Conservation (phyloP, 2,113 vertebrate genomes). For the Rhinichthys klamathensis region DNA sequence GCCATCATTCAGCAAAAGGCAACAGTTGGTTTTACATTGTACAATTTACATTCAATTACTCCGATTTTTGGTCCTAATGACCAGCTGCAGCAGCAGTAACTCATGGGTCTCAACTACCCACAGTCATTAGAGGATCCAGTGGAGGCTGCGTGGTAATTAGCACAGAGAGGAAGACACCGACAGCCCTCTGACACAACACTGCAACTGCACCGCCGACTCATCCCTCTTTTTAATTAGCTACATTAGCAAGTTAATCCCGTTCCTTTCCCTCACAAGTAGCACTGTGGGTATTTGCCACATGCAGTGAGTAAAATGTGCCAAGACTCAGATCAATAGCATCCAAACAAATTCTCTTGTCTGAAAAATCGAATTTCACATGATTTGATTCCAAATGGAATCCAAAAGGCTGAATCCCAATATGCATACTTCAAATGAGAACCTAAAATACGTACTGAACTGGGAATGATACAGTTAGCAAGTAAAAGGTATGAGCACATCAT, state of each 20-base stretch:
- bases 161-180: slow-evolving; percentile 56
- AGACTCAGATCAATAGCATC: not conserved
- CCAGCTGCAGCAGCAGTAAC: slow-evolving; percentile 48
- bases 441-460: not conserved
- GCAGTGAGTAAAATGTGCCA: not conserved
- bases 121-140: slow-evolving; percentile 58
- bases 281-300: slow-evolving; percentile 42
- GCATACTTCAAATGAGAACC: not conserved
- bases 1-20: slow-evolving; percentile 2
- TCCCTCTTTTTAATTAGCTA: slow-evolving; percentile 71
- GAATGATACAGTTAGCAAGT: not conserved
- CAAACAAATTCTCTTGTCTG: not conserved
- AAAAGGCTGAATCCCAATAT: not conserved
- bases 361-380: not conserved
- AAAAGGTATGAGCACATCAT: not conserved
- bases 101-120: slow-evolving; percentile 57
- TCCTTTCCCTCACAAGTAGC: slow-evolving; percentile 59
- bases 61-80: slow-evolving; percentile 53
- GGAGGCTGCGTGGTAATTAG: slow-evolving; percentile 68
- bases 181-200: slow-evolving; percentile 13
- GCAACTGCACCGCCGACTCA: slow-evolving; percentile 52
- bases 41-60: slow-evolving; percentile 49
- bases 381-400: not conserved
- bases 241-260: slow-evolving; percentile 69
- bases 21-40: slow-evolving; percentile 21